Evolutionary conservation across 2,888 invertebrate species (phyloP), one percentile per base, ranked within the genome.

Genomic region (Hofmannophila pseudospretella): DNA sequence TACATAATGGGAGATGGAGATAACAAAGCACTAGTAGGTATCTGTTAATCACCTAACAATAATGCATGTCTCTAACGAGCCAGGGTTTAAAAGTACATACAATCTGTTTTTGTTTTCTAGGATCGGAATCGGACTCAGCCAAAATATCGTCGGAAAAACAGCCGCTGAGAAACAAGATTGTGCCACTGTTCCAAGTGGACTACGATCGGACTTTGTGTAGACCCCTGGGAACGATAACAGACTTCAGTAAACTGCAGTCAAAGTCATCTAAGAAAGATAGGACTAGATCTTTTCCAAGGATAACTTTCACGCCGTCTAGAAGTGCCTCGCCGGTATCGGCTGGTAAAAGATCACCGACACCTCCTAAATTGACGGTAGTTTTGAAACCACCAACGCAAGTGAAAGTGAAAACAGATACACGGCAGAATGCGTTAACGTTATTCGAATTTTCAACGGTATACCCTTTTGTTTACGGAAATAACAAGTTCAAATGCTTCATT

Each of bases 121-220:
- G 84, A 59, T 27, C 27, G 11, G 63, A 68, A 59, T 27, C 27
- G 11, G 63, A 68, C 61, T 49, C 56, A 42, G 47, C 57, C 52
- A 54, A 49, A 43, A 48, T 50, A 45, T 34, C 51, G 39, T 48
- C 46, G 52, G 54, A 51, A 49, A 56, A 45, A 42, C 56, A 54
- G 64, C 61, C 42, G 57, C 55, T 51, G 34, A 42, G 52, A 55
- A 58, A 66, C 61, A 65, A 65, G 58, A 64, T 80, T 45, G 67
- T 79, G 58, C 86, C 85, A 39, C 62, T 86, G 42, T 86, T 86
- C 56, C 85, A 85, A 76, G 85, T 86, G 41, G 68, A 67, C 38
- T 86, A 86, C 57, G 85, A 86, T 66, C 66, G 80, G 45, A 81
- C 63, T 42, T 60, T 84, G 5, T 85, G 85, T 74, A 81, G 56